phyloP scores from a whole-genome alignment of 2,888 invertebrate species.

The Adelognathus sp. region DNA sequence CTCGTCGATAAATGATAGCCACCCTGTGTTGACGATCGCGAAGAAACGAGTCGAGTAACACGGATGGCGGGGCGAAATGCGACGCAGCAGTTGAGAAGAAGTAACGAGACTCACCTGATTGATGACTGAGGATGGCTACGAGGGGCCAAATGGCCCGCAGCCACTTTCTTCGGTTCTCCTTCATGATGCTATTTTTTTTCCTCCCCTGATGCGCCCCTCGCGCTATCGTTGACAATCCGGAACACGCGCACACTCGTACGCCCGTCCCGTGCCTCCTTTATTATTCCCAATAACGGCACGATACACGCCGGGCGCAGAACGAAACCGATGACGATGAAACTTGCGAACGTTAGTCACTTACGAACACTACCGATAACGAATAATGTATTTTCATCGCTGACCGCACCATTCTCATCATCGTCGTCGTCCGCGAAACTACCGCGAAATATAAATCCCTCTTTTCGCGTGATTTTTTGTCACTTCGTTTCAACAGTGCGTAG shows the following conservation, averaged over 20 bases:
- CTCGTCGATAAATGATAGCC: constrained; percentile 41
- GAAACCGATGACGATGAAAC: constrained; percentile 34
- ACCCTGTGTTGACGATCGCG: neutral
- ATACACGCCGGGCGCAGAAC: constrained; percentile 3
- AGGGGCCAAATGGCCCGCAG: constrained; percentile 72
- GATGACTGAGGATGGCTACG: constrained; percentile 74
- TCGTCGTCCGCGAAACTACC: neutral
- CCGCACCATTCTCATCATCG: neutral
- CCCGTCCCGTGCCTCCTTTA: constrained; percentile 22
- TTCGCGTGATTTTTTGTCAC: neutral
- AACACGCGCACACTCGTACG: constrained; percentile 15
- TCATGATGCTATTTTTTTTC: constrained; percentile 69
- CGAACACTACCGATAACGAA: constrained; percentile 24
- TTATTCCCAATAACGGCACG: constrained; percentile 32
- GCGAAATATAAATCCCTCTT: neutral
- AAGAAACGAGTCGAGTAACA: neutral
- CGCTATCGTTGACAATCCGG: constrained; percentile 4
- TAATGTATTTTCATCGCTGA: constrained; percentile 6
- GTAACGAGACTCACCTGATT: constrained; percentile 71
- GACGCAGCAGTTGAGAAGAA: constrained; percentile 30
- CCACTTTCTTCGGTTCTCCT: constrained; percentile 75
- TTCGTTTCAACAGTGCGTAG: neutral
- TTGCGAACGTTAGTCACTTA: constrained; percentile 49
- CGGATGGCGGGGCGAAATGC: constrained; percentile 12
- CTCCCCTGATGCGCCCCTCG: constrained; percentile 10